A percentile compares a stretch with the other conserved stretches of the same genome.
These are phyloP conservation scores for Geotria australis DNA, from an alignment of 2,797 vertebrate genomes.

Conservation along the genomic window DNA sequence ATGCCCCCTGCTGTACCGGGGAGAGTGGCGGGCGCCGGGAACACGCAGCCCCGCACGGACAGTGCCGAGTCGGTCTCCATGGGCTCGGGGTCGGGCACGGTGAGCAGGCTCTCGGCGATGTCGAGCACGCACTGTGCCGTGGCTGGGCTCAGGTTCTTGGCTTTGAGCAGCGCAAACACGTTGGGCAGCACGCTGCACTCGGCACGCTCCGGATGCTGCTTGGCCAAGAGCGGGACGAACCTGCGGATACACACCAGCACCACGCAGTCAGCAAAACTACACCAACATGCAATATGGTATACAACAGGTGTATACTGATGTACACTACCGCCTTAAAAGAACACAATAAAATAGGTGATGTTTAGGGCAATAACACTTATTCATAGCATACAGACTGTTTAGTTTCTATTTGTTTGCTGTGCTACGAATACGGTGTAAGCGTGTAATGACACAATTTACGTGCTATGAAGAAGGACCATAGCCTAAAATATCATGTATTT, in stretches of 20 bases:
- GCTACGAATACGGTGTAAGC: too few relatives aligned
- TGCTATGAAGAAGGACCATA: too few relatives aligned
- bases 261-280: not conserved
- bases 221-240: constrained; percentile 53
- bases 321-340: too few relatives aligned
- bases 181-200: constrained; percentile 42
- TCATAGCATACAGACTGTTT: too few relatives aligned
- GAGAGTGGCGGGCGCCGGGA: constrained; percentile 3
- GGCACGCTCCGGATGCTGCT: constrained; percentile 30
- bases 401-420: too few relatives aligned
- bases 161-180: constrained; percentile 43
- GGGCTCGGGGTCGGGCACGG: constrained; percentile 31
- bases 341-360: too few relatives aligned
- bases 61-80: constrained; percentile 16
- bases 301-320: too few relatives aligned
- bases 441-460: too few relatives aligned
- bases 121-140: constrained; percentile 45
- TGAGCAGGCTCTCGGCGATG: constrained; percentile 39
- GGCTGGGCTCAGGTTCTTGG: constrained; percentile 31
- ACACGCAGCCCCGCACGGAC: constrained; percentile 14
- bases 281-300: too few relatives aligned
- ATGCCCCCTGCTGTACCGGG: too few relatives aligned
- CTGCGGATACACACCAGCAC: constrained; percentile 11
- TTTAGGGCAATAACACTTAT: too few relatives aligned
- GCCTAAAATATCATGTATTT: too few relatives aligned